Percentiles rank a stretch among this genome's conserved stretches.
Conservation (phyloP, 2,888 invertebrate species). For the Noctua janthe region DNA sequence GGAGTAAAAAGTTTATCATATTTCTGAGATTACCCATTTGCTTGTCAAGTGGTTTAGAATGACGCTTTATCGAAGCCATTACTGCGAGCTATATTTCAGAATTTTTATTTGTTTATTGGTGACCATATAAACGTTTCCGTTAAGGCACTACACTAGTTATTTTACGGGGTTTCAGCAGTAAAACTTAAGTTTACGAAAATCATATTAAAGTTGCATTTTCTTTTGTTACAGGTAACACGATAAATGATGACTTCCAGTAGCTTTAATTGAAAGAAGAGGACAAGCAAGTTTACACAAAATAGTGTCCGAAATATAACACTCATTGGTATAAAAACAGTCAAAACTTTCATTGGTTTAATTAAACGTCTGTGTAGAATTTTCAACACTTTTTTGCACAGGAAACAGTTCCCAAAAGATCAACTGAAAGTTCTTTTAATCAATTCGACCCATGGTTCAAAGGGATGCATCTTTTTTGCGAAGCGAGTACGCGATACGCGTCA, state of each 20-base stretch:
- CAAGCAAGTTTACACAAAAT: not conserved
- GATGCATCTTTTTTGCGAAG: conserved; percentile 13
- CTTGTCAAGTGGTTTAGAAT: not conserved
- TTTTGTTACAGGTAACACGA: conserved; percentile 42
- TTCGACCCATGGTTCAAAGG: not conserved
- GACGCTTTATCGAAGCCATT: not conserved
- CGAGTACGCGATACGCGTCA: conserved; percentile 8
- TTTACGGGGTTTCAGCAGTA: not conserved
- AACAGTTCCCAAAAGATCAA: not conserved
- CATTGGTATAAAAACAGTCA: not conserved
- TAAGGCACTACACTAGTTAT: not conserved
- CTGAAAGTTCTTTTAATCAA: conserved; percentile 1
- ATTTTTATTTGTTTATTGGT: not conserved
- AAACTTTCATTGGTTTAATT: too few species aligned
- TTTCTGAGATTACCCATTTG: not conserved
- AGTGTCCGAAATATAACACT: not conserved
- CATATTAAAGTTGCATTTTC: not conserved
- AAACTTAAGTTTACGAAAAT: not conserved
- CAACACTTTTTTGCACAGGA: not conserved
- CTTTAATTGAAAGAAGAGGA: not conserved
- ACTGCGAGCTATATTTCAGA: not conserved
- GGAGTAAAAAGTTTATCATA: not conserved
- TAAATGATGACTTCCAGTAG: not conserved
- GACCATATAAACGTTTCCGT: not conserved
- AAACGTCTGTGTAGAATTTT: not conserved